These are phyloP conservation scores for Pseudomugil gertrudae DNA, from an alignment of 2,797 vertebrate genomes.

Conservation along the genomic window DNA sequence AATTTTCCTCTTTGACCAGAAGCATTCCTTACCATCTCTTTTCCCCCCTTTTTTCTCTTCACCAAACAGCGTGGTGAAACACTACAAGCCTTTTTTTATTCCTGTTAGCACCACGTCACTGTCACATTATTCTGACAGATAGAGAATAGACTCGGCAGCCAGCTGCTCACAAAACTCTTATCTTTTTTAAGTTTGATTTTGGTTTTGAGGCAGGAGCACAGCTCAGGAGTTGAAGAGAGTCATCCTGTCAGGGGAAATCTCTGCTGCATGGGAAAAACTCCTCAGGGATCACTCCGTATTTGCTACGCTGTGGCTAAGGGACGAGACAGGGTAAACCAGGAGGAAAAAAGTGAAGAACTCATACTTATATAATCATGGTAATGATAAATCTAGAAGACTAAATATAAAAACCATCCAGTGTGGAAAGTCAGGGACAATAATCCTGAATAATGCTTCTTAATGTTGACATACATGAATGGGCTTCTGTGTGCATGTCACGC, in stretches of 20 bases:
- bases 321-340: conserved; percentile 66
- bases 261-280: conserved; percentile 76
- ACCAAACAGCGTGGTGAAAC: conserved; percentile 64
- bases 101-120: conserved; percentile 71
- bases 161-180: conserved; percentile 65
- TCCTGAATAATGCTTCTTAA: conserved; percentile 6
- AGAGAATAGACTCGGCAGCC: conserved; percentile 65
- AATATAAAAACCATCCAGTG: conserved; percentile 46
- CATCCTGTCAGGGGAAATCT: conserved; percentile 80
- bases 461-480: conserved; percentile 9
- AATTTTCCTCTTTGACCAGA: conserved; percentile 52
- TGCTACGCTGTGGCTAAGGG: conserved; percentile 67
- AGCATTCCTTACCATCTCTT: conserved; percentile 32
- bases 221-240: conserved; percentile 73
- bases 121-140: conserved; percentile 76
- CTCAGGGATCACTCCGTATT: conserved; percentile 76
- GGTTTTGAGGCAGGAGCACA: conserved; percentile 68
- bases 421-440: conserved; percentile 44
- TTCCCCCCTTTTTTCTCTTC: conserved; percentile 7
- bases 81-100: conserved; percentile 72
- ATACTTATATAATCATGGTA: conserved; percentile 71
- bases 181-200: conserved; percentile 72
- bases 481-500: conserved; percentile 15
- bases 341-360: conserved; percentile 63
- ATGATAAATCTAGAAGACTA: conserved; percentile 66